These are phyloP conservation scores for Ganaspis brasiliensis DNA, from an alignment of 2,888 invertebrate species.

Conservation along the genomic window DNA sequence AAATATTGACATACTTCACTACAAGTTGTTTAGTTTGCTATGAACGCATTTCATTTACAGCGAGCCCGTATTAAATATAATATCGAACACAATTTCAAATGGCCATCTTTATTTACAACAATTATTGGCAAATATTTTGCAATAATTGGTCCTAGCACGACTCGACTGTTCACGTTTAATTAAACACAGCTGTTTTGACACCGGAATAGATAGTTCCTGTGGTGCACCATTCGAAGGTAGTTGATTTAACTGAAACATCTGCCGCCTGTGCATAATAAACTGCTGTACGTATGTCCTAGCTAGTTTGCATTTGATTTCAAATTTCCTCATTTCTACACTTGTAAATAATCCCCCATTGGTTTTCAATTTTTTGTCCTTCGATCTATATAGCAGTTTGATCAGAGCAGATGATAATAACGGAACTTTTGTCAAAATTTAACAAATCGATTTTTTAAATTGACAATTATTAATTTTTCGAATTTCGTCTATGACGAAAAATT, in stretches of 20 bases:
- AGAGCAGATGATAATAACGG: too few species aligned
- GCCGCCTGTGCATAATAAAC: conserved; percentile 70
- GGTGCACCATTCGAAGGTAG: conserved; percentile 58
- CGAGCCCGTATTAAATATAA: not conserved
- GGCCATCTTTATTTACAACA: not conserved
- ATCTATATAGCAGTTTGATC: too few species aligned
- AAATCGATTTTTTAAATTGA: too few species aligned
- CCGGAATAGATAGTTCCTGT: conserved; percentile 59
- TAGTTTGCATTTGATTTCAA: conserved; percentile 22
- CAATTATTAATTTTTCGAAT: too few species aligned
- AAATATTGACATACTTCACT: not conserved
- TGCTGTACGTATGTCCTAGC: conserved; percentile 42
- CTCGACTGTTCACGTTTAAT: conserved; percentile 55
- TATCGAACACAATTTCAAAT: not conserved
- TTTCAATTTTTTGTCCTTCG: not conserved
- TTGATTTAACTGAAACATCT: conserved; percentile 78
- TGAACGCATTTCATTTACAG: not conserved
- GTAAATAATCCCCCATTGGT: not conserved
- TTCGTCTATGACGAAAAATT: too few species aligned
- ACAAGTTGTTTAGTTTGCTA: not conserved
- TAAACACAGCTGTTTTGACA: conserved; percentile 62
- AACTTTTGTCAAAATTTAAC: too few species aligned
- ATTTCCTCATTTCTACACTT: conserved; percentile 4
- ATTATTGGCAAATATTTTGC: conserved; percentile 19
- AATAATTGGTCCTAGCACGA: conserved; percentile 52